phyloP scores from a whole-genome alignment of 2,888 invertebrate species.

The Heterodera filipjevi region DNA sequence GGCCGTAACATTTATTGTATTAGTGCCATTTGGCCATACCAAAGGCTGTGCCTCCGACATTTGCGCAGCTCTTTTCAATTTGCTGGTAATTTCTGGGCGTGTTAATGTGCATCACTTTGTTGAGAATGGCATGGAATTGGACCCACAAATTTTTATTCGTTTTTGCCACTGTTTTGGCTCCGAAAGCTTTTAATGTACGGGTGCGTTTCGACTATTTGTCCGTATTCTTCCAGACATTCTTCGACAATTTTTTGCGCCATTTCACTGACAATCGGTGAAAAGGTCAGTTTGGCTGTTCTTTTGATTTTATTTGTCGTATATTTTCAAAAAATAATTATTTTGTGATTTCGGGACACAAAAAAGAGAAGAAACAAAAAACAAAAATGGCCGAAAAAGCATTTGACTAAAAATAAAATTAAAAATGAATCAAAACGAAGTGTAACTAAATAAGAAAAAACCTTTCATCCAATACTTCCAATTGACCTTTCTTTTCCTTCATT shows the following conservation, averaged over 20 bases:
- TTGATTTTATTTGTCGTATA: neutral
- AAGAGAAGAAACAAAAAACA: neutral
- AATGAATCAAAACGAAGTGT: neutral
- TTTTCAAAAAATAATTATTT: neutral
- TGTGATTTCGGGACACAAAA: neutral
- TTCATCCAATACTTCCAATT: no score
- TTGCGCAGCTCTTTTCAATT: neutral
- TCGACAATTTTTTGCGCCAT: neutral
- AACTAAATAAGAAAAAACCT: no score
- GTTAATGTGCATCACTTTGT: neutral
- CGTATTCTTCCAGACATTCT: slow-evolving; percentile 5
- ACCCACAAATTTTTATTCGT: neutral
- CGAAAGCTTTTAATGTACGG: neutral
- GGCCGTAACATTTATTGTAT: neutral
- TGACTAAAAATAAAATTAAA: neutral
- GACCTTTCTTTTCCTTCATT: no score
- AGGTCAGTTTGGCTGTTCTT: neutral
- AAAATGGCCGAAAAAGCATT: neutral
- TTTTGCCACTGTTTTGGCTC: neutral
- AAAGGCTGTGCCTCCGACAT: neutral
- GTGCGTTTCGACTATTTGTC: neutral
- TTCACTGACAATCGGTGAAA: neutral
- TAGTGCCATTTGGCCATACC: slow-evolving; percentile 3
- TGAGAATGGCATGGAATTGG: neutral
- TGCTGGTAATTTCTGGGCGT: neutral